Evolutionary conservation across 2,113 vertebrate genomes (phyloP), one percentile per base, ranked within the genome.

Genomic region (Romanogobio albipinnatus): DNA sequence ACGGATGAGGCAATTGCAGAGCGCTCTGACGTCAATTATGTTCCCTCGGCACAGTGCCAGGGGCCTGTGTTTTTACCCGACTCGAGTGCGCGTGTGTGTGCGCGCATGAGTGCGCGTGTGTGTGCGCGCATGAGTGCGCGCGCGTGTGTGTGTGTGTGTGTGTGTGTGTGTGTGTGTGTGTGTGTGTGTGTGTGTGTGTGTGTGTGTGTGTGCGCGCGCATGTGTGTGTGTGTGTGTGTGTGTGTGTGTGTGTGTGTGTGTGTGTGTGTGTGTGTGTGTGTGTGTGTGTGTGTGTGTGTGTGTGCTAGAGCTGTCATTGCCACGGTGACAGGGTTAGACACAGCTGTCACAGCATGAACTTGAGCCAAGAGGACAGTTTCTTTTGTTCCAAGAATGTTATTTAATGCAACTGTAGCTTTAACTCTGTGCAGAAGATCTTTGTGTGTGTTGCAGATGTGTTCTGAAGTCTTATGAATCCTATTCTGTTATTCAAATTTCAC

Each of bases 11-110:
- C 93, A 93, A 95, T 92, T 93, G 91, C 88, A 76, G 84, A 88
- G 90, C 61, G 86, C 91, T 94, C 92, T 95, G 94, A 95, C 95
- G 95, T 95, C 94, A 95, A 95, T 95, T 90, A 90, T 89, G 92
- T 94, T 95, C 95, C 93, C 94, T 91, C 93, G 95, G 94, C 92
- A 84, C 83, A 71, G 76, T 89, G 94, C 95, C 95, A 95, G 82
- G 85, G 86, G 81, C 47, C 82, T 88, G 82, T 86, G 81, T 62
- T 76, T 66, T 71, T 86, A 89, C 89, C 84, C 89, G 77, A 82
- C 74, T 83, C 70, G 29, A 22, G 24, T 88, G 51, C 70, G 5
- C 81, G 76, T 86, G 84, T 86, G 85, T 87, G 86, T 88, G 87
- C 86, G 88, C 75, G 84, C 80, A 81, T 86, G 56, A 86, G 87